phyloP scores from a whole-genome alignment of 2,888 invertebrate genomes.

The Erannis defoliaria region DNA sequence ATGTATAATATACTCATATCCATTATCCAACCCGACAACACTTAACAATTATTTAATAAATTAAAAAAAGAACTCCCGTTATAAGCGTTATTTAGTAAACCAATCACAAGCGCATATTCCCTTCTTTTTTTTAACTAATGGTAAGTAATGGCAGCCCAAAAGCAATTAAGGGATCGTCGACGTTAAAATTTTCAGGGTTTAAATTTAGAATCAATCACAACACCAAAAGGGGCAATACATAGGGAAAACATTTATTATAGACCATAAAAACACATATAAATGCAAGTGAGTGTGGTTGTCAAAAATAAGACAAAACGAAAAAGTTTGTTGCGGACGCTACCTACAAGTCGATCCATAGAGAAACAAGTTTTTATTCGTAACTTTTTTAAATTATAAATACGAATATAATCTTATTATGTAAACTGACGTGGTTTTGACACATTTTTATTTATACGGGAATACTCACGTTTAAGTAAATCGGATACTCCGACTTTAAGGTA shows the following conservation, averaged over 20 bases:
- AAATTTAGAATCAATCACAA: constrained; percentile 45
- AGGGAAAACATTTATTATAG: constrained; percentile 42
- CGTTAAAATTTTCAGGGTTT: constrained; percentile 38
- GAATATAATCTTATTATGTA: too few relatives aligned
- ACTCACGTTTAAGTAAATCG: too few relatives aligned
- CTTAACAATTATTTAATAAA: constrained; percentile 28
- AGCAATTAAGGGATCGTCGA: constrained; percentile 78
- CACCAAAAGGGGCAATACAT: constrained; percentile 52
- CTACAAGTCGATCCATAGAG: constrained; percentile 39
- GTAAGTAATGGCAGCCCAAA: constrained; percentile 80
- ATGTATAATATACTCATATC: constrained; percentile 45
- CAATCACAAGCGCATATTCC: constrained; percentile 80
- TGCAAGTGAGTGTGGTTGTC: constrained; percentile 86
- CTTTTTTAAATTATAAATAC: not conserved
- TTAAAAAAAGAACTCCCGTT: constrained; percentile 56
- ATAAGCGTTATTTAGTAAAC: constrained; percentile 80
- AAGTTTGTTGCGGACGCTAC: constrained; percentile 71
- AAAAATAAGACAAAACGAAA: constrained; percentile 54
- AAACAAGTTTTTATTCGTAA: constrained; percentile 32
- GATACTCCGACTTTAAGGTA: too few relatives aligned
- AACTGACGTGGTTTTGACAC: too few relatives aligned
- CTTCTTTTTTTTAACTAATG: constrained; percentile 43
- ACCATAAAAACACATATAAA: constrained; percentile 66
- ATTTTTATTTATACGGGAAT: too few relatives aligned
- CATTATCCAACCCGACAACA: constrained; percentile 77